Conservation (phyloP, 2,113 vertebrate species). For the Pelecanoides urinatrix region DNA sequence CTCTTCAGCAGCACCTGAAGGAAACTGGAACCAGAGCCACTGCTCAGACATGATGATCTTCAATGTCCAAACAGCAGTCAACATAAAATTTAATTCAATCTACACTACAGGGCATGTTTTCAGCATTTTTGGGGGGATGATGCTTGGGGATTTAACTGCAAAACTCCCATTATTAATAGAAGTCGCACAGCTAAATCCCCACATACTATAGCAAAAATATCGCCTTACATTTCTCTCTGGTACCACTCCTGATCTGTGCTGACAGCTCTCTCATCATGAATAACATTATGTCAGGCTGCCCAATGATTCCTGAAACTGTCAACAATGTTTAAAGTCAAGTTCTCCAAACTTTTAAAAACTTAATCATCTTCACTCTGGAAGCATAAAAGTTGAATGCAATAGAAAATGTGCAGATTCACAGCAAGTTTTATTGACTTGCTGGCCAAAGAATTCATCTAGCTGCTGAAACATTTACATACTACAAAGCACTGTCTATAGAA, state of each 20-base stretch:
- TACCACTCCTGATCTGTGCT: constrained; percentile 45
- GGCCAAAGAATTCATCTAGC: constrained; percentile 23
- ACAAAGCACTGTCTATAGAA: constrained; percentile 26
- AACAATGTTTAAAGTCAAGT: constrained; percentile 64
- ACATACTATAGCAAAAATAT: not conserved
- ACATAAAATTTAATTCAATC: not conserved
- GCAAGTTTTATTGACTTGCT: constrained; percentile 48
- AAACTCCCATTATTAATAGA: constrained; percentile 43
- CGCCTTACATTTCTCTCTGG: constrained; percentile 25
- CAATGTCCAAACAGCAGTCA: constrained; percentile 39
- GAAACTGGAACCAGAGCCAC: not conserved
- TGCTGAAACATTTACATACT: constrained; percentile 58
- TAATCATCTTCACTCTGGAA: constrained; percentile 67
- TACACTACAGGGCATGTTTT: constrained; percentile 18
- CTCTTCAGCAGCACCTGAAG: constrained; percentile 45
- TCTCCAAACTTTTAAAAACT: constrained; percentile 69
- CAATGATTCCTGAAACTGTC: constrained; percentile 65
- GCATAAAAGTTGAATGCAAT: constrained; percentile 66
- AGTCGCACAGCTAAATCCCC: not conserved
- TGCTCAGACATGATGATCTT: constrained; percentile 32
- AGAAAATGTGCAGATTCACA: constrained; percentile 49
- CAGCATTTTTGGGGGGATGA: not conserved
- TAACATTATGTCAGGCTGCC: constrained; percentile 66
- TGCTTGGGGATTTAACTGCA: constrained; percentile 13
- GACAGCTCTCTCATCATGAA: constrained; percentile 62